Evolutionary conservation across 2,797 vertebrate species (phyloP).

Genomic region (Pseudopleuronectes americanus): DNA sequence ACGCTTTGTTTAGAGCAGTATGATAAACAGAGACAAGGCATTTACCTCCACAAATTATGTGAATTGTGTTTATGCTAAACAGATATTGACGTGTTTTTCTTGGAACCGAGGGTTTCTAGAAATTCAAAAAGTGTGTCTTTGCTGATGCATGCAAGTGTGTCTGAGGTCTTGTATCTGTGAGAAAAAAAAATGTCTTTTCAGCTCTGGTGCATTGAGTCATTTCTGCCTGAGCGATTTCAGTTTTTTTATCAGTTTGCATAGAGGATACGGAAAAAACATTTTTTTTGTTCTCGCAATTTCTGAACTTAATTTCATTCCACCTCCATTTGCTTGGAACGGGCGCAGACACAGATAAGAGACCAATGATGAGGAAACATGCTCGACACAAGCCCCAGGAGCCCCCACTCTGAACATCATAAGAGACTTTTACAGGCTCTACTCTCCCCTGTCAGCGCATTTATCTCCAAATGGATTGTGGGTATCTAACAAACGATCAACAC

Average conservation of each 20-base stretch:
- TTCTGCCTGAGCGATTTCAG: slow-evolving; percentile 83
- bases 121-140: slow-evolving; percentile 71
- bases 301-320: slow-evolving; percentile 87
- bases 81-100: slow-evolving; percentile 68
- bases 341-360: slow-evolving; percentile 85
- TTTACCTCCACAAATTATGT: slow-evolving; percentile 75
- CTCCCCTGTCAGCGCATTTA: slow-evolving; percentile 86
- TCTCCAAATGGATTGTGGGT: slow-evolving; percentile 87
- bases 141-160: slow-evolving; percentile 70
- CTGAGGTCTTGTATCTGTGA: slow-evolving; percentile 62
- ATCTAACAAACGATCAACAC: slow-evolving; percentile 87
- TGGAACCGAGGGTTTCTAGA: slow-evolving; percentile 65
- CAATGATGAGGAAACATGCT: slow-evolving; percentile 87
- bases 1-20: slow-evolving; percentile 68
- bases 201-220: slow-evolving; percentile 80
- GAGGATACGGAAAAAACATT: slow-evolving; percentile 50
- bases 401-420: slow-evolving; percentile 83
- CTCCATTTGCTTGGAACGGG: slow-evolving; percentile 87
- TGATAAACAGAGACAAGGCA: slow-evolving; percentile 76
- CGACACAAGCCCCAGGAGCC: slow-evolving; percentile 82
- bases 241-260: slow-evolving; percentile 82
- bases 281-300: slow-evolving; percentile 85
- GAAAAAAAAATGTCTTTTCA: slow-evolving; percentile 56
- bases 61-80: slow-evolving; percentile 75
- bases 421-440: slow-evolving; percentile 85